Conservation (phyloP, 2,113 vertebrate genomes). For the Synchiropus splendidus region DNA sequence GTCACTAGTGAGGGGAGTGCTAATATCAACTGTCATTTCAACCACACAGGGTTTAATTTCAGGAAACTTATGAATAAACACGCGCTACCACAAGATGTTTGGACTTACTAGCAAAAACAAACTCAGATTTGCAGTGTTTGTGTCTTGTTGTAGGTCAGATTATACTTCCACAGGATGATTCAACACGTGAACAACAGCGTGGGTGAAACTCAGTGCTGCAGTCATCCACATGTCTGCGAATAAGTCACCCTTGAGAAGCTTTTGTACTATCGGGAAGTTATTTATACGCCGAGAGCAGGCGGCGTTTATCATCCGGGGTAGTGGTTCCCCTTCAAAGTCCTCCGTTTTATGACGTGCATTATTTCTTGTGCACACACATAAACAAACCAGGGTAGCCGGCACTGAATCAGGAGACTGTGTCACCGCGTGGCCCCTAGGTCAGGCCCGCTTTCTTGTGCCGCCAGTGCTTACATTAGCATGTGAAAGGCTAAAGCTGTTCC, state of each 20-base stretch:
- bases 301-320: constrained; percentile 65
- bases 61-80: too few relatives aligned
- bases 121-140: too few relatives aligned
- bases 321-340: constrained; percentile 72
- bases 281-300: constrained; percentile 58
- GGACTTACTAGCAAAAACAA: too few relatives aligned
- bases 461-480: constrained; percentile 71
- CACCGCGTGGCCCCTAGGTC: constrained; percentile 74
- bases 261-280: constrained; percentile 59
- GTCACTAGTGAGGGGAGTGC: too few relatives aligned
- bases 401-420: constrained; percentile 80
- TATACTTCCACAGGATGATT: constrained; percentile 24
- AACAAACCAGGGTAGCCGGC: constrained; percentile 71
- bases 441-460: constrained; percentile 70
- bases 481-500: constrained; percentile 70
- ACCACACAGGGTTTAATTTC: too few relatives aligned
- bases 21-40: too few relatives aligned
- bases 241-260: constrained; percentile 56
- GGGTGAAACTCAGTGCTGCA: too few relatives aligned
- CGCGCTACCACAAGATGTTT: too few relatives aligned
- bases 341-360: constrained; percentile 74
- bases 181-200: constrained; percentile 31
- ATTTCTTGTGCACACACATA: constrained; percentile 79
- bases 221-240: constrained; percentile 51
- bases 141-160: constrained; percentile 6